Conservation (phyloP, 2,888 invertebrate genomes). For the Desoria tigrina region DNA sequence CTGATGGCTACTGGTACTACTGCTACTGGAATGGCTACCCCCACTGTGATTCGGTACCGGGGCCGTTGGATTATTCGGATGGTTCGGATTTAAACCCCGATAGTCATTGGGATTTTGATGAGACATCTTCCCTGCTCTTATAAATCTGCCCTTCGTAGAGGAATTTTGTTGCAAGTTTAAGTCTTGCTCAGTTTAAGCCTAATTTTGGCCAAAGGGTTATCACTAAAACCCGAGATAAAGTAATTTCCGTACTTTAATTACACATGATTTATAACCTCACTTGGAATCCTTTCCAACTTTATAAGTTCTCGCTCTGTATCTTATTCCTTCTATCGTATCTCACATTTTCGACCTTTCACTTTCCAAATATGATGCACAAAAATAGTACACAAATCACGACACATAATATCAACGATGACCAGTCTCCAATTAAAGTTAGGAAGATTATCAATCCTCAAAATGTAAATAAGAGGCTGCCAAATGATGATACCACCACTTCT, state of each 20-base stretch:
- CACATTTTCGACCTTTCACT: conserved; percentile 7
- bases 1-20: conserved; percentile 33
- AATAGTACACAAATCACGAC: neutral
- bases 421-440: no score
- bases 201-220: no score
- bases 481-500: no score
- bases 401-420: no score
- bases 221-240: neutral
- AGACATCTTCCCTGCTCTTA: conserved; percentile 34
- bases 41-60: conserved; percentile 14
- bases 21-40: conserved; percentile 32
- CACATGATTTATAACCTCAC: neutral
- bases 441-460: no score
- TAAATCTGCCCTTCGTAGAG: no score
- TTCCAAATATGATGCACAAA: neutral
- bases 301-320: no score
- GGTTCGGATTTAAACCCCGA: conserved; percentile 25
- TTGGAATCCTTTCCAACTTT: neutral
- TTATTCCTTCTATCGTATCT: neutral
- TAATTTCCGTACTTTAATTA: neutral
- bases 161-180: no score
- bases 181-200: neutral
- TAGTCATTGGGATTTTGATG: conserved; percentile 38
- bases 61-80: conserved; percentile 4
- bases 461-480: no score